Conservation (phyloP, 1,140 invertebrate species). For the Drosophila truncata region DNA sequence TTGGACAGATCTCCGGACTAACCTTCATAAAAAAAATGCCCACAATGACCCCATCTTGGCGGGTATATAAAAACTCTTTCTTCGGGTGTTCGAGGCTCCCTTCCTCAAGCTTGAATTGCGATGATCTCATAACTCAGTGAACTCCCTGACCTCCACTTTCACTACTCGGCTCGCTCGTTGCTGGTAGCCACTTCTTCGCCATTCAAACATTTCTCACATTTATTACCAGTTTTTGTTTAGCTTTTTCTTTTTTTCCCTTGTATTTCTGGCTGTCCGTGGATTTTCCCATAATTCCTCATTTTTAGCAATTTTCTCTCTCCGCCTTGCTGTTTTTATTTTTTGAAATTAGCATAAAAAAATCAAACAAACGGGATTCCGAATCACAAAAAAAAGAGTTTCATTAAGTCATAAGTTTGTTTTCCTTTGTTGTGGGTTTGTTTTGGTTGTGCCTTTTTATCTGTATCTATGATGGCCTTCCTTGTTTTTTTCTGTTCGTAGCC, state of each 20-base stretch:
- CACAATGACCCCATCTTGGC: conserved; percentile 3
- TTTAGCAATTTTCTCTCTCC: conserved; percentile 33
- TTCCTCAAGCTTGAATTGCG: conserved; percentile 16
- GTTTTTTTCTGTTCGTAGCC: conserved; percentile 10
- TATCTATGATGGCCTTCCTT: conserved; percentile 20
- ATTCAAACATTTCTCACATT: conserved; percentile 52
- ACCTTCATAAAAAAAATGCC: background rate
- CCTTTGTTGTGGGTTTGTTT: conserved; percentile 34
- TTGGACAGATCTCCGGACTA: background rate
- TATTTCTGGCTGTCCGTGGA: conserved; percentile 24
- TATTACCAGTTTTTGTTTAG: conserved; percentile 43
- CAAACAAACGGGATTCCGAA: conserved; percentile 50
- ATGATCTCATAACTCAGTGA: conserved; percentile 52
- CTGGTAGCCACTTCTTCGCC: conserved; percentile 20
- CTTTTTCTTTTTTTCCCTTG: background rate
- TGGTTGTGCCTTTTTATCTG: conserved; percentile 26
- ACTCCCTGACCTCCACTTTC: conserved; percentile 56
- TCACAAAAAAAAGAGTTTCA: conserved; percentile 61
- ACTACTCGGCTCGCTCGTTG: conserved; percentile 26
- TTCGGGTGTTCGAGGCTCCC: background rate
- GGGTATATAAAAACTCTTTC: conserved; percentile 2
- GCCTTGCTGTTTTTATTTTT: conserved; percentile 42
- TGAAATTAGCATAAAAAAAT: conserved; percentile 58
- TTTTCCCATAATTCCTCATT: conserved; percentile 55
- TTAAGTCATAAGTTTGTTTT: conserved; percentile 61